phyloP scores from a whole-genome alignment of 2,113 vertebrate species.

The Tragulus kanchil region DNA sequence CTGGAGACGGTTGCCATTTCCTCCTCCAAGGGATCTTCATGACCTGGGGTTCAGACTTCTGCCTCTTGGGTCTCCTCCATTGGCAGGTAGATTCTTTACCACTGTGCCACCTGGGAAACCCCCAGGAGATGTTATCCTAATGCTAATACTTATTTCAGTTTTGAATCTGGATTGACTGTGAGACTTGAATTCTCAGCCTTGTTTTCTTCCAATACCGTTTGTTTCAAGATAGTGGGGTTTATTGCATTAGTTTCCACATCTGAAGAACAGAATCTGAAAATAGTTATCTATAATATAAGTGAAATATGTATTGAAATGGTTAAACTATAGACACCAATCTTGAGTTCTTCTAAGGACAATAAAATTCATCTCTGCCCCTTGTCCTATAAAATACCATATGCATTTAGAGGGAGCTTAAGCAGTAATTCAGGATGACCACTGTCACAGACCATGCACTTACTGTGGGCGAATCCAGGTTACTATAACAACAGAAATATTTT shows the following conservation, averaged over 20 bases:
- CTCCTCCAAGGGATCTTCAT: not conserved
- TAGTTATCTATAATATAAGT: not conserved
- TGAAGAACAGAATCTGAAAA: not conserved
- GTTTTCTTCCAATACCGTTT: not conserved
- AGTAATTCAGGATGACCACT: slow-evolving; percentile 42
- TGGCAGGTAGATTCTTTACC: not conserved
- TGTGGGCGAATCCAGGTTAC: slow-evolving; percentile 46
- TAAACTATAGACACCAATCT: slow-evolving; percentile 8
- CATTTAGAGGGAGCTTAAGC: slow-evolving; percentile 30
- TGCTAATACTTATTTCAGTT: not conserved
- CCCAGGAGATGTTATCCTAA: not conserved
- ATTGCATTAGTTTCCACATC: not conserved
- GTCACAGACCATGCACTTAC: not conserved
- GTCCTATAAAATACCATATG: not conserved
- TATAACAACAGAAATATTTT: slow-evolving; percentile 63
- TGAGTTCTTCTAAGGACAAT: slow-evolving; percentile 37
- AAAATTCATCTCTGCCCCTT: not conserved
- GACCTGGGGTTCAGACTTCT: not conserved
- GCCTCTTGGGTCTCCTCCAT: not conserved
- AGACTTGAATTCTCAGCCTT: not conserved
- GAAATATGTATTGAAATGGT: not conserved
- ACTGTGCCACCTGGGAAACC: not conserved
- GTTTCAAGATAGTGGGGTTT: not conserved
- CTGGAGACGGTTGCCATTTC: not conserved
- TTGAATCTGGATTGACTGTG: not conserved